These are phyloP conservation scores for Chelonus formosanus DNA, from an alignment of 2,888 invertebrate species.

Conservation along the genomic window DNA sequence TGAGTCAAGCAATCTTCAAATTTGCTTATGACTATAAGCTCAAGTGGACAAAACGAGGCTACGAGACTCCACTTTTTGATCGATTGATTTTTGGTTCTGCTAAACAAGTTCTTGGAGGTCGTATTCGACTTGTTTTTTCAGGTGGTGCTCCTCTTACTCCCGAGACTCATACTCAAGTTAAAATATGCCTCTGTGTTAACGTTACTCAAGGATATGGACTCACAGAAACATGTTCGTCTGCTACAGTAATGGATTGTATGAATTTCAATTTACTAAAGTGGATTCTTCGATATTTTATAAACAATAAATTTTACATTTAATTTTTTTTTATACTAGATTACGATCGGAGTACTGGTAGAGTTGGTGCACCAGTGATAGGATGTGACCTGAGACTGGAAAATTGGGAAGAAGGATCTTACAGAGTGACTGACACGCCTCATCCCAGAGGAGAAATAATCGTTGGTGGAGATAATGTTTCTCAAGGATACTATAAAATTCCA, in stretches of 20 bases:
- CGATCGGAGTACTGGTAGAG: conserved; percentile 82
- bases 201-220: conserved; percentile 96
- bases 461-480: conserved; percentile 90
- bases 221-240: conserved; percentile 96
- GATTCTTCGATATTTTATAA: too few relatives aligned
- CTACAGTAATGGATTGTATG: conserved; percentile 83
- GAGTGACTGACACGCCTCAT: conserved; percentile 84
- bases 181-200: conserved; percentile 88
- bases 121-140: conserved; percentile 84
- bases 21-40: conserved; percentile 95
- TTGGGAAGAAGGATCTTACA: conserved; percentile 95
- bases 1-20: conserved; percentile 87
- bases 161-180: conserved; percentile 94
- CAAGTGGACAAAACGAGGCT: conserved; percentile 83
- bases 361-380: conserved; percentile 87
- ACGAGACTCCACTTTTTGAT: conserved; percentile 81
- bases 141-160: conserved; percentile 97
- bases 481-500: conserved; percentile 92
- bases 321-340: conserved; percentile 48
- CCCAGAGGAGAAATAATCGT: conserved; percentile 87
- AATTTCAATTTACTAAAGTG: conserved; percentile 39
- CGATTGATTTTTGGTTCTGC: conserved; percentile 70
- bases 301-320: not conserved
- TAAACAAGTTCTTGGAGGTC: conserved; percentile 84
- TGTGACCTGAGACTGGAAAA: conserved; percentile 86